Conservation (phyloP, 23 tunicate species). For the Corella eumyota region DNA sequence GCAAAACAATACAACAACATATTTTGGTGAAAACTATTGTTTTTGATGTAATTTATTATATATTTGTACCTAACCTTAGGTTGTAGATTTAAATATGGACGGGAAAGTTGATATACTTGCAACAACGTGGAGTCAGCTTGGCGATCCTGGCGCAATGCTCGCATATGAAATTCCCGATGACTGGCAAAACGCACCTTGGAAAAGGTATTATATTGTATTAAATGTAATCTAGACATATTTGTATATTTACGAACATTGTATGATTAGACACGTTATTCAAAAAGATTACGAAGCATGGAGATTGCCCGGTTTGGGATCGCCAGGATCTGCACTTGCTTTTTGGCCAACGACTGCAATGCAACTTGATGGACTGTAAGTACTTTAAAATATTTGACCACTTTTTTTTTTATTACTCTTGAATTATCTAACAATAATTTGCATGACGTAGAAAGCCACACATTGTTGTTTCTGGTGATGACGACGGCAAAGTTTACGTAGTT, state of each 20-base stretch:
- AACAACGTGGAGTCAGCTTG: conserved; percentile 92
- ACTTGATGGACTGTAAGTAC: conserved; percentile 28
- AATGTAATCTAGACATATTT: neutral
- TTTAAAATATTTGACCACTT: neutral
- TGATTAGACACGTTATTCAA: conserved; percentile 35
- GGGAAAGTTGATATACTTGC: conserved; percentile 61
- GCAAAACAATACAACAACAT: too few species aligned
- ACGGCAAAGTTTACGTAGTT: conserved; percentile 64
- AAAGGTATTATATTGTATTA: conserved; percentile 15
- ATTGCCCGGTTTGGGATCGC: conserved; percentile 74
- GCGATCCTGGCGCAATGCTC: conserved; percentile 59
- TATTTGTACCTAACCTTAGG: conserved; percentile 5
- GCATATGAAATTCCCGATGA: conserved; percentile 90
- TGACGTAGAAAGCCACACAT: conserved; percentile 91
- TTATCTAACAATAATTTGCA: too few species aligned
- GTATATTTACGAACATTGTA: neutral
- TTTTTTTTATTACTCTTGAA: neutral
- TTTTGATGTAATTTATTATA: too few species aligned
- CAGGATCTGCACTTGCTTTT: conserved; percentile 59
- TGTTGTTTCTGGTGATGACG: conserved; percentile 87
- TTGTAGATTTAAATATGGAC: conserved; percentile 80
- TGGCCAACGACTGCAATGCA: conserved; percentile 39
- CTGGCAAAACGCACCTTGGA: conserved; percentile 71
- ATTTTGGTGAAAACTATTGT: too few species aligned
- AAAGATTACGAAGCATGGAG: conserved; percentile 31